Base-by-base conservation (phyloP, 2,113 vertebrate genomes). In the Xyrauchen texanus region DNA sequence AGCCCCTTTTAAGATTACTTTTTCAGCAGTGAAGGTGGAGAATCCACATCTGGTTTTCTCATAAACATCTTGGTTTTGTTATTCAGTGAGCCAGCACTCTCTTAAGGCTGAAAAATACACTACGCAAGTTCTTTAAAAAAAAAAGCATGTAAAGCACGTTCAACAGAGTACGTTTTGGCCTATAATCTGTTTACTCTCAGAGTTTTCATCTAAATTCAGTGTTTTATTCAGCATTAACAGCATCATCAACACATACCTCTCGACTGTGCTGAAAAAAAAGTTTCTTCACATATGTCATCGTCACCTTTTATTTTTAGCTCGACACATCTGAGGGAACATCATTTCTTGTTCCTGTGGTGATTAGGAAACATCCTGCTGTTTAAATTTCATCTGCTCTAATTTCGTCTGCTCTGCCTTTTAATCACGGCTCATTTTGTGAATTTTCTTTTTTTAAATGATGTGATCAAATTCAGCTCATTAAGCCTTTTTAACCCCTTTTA, bases 281-380 rank as follows among this genome's bases (percentile, higher is more conserved):
- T n/a, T 47, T n/a, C 11, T 49, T 45, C 13, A 58, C 69, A 46
- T 69, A 51, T 78, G 46, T 81, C 12, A 42, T 79, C 74, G 9
- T 75, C 78, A 68, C 49, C 63, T 84, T 34, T 34, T 34, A 84
- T 84, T 65, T 81, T 79, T 81, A 79, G 11, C 79, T 53, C 44
- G 60, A 75, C 60, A 13, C 52, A 9, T 78, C 60, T 55, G 65
- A 77, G 79, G 12, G 77, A 71, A 80, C 73, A 70, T 60, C 52
- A n/a, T 65, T 52, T 64, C 49, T 42, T 52, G 73, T 65, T 65
- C 47, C 49, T 65, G 73, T 34, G 45, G 9, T 49, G 70, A 49
- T 73, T n/a, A 45, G 45, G 47, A 49, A 63, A 63, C 62, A 42
- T 65, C 62, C 61, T 4, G 46, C 47, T 45, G n/a, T 65, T 57